Base-by-base conservation (phyloP, 1,140 invertebrate genomes). In the Pemphigus obesinymphae region DNA sequence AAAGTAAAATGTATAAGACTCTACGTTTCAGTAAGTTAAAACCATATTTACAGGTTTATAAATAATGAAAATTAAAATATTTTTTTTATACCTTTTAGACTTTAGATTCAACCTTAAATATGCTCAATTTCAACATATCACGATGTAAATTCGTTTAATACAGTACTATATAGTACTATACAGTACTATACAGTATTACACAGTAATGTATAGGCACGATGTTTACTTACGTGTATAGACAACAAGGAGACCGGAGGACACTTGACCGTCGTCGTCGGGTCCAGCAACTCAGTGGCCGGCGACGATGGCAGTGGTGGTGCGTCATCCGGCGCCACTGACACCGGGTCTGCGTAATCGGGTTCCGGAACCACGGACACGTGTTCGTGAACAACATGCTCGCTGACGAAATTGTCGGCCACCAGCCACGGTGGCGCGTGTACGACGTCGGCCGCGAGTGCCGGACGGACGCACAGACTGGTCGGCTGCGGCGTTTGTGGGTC, bases 361-460 rank as follows among this genome's bases (percentile, higher is more conserved):
- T 63, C 75, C n/a, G 37, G 76, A 2, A 61, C 75, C 23, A 63
- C 37, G 76, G 76, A 80, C 53, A 63, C 11, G 76, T 61, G 37
- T 43, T 63, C 55, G 26, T 61, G 76, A 4, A 11, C 34, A 3
- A 61, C 53, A 17, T 43, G 76, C 17, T 80, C 76, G 76, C 37
- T 31, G 50, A 80, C 76, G 55, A 80, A 80, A 10, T 80, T n/a
- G 23, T 80, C 76, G 23, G 76, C 55, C 23, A 80, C 75, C 34
- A 80, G 34, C 75, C 75, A 80, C 37, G n/a, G 55, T 11, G 76
- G 53, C 34, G 70, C 45, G 17, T 29, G 23, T 0, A 20, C 45
- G 13, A 20, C 23, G 17, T 40, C 15, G 23, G 34, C 53, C 34
- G 17, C 6, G 7, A 43, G 55, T 26, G 53, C 8, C 34, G 53